Base-by-base conservation (phyloP, 2,888 invertebrate genomes). In the Sympetrum striolatum region DNA sequence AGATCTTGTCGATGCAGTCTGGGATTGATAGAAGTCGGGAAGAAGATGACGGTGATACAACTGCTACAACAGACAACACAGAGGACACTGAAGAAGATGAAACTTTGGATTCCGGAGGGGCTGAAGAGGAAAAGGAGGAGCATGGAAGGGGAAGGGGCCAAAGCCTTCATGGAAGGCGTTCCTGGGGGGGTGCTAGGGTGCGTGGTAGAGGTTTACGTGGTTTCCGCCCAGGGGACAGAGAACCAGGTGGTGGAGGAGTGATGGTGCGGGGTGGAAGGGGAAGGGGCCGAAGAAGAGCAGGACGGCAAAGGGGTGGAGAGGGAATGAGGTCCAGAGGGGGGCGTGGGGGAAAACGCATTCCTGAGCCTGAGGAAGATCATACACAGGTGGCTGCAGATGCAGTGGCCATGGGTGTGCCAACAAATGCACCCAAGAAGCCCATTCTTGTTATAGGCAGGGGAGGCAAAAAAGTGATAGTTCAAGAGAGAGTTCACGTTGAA, bases 241-340 rank as follows among this genome's bases (percentile, higher is more conserved):
- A 86, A 86, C n/a, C 60, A 22, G 86, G 80, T 58, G 31, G 64
- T 44, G 80, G 44, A 80, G 80, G 44, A 80, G 82, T 80, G 58
- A 82, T 86, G 90, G 90, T 82, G 86, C 90, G 81, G 37, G 60
- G 90, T 80, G 90, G 90, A 90, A 79, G 91, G 39, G 90, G 91
- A n/a, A 53, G 93, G 93, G 14, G 93, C 93, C 25, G 92, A 93
- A 53, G 92, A 91, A 81, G 90, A 93, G 91, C 92, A 92, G 53
- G 92, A 91, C 81, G 90, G 94, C 91, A 92, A 92, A 73, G 93
- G 92, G 37, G 92, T 93, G 91, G 94, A 91, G 94, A 94, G 14
- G 93, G 93, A 22, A 92, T 93, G 4, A 93, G 93, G 91, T 94
- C 93, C 39, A 92, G 94, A 48, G 93, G 93, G 2, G 94, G 94